phyloP scores from a whole-genome alignment of 2,797 vertebrate species.

The Cephalopachus bancanus region DNA sequence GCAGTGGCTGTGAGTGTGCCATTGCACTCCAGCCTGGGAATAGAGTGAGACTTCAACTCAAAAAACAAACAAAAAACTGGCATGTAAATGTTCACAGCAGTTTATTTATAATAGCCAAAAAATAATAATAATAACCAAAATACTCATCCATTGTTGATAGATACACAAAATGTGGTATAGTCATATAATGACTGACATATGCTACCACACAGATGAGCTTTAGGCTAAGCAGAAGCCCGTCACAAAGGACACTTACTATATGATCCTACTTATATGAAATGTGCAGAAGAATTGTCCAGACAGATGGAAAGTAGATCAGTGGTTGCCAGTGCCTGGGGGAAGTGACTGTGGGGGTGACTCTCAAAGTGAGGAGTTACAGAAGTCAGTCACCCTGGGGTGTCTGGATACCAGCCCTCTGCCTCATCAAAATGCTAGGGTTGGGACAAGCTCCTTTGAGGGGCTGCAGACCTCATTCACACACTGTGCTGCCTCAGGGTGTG shows the following conservation, averaged over 20 bases:
- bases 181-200: not conserved
- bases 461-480: not conserved
- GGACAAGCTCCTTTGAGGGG: accelerated
- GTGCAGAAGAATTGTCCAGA: not conserved
- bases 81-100: not conserved
- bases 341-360: not conserved
- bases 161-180: not conserved
- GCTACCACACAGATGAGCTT: not conserved
- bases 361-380: not conserved
- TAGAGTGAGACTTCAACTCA: too few relatives aligned
- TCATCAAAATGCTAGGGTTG: accelerated
- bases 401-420: not conserved
- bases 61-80: not conserved
- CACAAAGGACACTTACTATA: not conserved
- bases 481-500: accelerated
- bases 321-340: not conserved
- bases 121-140: not conserved
- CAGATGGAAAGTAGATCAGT: not conserved
- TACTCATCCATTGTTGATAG: not conserved
- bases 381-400: not conserved
- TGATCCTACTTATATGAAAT: not conserved
- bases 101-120: not conserved
- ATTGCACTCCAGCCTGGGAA: too few relatives aligned
- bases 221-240: not conserved
- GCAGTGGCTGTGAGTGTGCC: too few relatives aligned